A percentile compares a stretch with the other conserved stretches of the same genome.
phyloP scores from a whole-genome alignment of 2,888 invertebrate genomes.

The Auanema sp. region DNA sequence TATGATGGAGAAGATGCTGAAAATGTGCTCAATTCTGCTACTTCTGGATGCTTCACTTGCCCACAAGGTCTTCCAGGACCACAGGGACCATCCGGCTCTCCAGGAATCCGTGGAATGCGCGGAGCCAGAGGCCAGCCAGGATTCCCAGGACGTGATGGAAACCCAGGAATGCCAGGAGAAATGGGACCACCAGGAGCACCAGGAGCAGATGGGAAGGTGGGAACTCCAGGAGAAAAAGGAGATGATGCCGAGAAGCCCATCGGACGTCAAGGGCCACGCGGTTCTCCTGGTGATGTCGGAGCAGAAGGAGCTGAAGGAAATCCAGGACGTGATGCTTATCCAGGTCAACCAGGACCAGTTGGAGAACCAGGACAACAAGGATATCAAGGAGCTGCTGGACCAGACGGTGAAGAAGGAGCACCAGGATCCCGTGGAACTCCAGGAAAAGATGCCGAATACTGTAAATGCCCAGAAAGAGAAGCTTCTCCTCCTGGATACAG shows the following conservation, averaged over 20 bases:
- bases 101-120: slow-evolving; percentile 57
- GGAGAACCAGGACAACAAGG: slow-evolving; percentile 52
- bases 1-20: slow-evolving; percentile 54
- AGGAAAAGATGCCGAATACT: slow-evolving; percentile 51
- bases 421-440: slow-evolving; percentile 33
- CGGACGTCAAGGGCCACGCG: slow-evolving; percentile 51
- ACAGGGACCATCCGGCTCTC: slow-evolving; percentile 44
- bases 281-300: slow-evolving; percentile 50
- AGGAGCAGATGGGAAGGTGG: slow-evolving; percentile 50
- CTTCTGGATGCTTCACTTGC: slow-evolving; percentile 56
- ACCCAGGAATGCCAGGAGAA: slow-evolving; percentile 49
- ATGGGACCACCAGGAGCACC: slow-evolving; percentile 48
- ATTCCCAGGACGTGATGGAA: slow-evolving; percentile 51
- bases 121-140: slow-evolving; percentile 52
- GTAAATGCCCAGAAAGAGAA: slow-evolving; percentile 52
- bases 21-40: slow-evolving; percentile 50
- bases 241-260: slow-evolving; percentile 57
- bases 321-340: slow-evolving; percentile 41
- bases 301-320: slow-evolving; percentile 41
- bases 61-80: slow-evolving; percentile 49
- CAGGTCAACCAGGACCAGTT: slow-evolving; percentile 40
- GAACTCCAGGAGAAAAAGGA: slow-evolving; percentile 52
- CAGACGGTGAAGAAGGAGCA: slow-evolving; percentile 46
- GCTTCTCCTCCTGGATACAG: slow-evolving; percentile 7
- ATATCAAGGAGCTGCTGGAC: slow-evolving; percentile 48